Base-by-base conservation (phyloP, 2,113 vertebrate genomes). In the Bujurquina vittata region DNA sequence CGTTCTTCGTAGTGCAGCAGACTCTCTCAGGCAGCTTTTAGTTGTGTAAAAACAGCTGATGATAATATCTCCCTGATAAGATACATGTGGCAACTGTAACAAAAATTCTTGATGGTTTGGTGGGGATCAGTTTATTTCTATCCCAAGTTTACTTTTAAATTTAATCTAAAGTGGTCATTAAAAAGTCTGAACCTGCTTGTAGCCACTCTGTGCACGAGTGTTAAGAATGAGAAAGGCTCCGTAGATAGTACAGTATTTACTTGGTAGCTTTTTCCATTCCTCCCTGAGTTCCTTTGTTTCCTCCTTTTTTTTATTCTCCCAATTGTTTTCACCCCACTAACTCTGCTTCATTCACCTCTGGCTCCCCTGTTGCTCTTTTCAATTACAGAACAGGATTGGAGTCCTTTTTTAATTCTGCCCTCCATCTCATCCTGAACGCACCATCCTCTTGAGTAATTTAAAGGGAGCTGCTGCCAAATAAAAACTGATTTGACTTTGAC, bases 301-400 rank as follows among this genome's bases (percentile, higher is more conserved):
- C 22, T 76, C 31, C 69, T n/a, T 83, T 10, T 59, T 58, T 81
- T 81, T 56, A 4, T 7, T 26, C 49, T 26, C 33, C 33, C 56
- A 80, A 77, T 84, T 69, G 58, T 55, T 84, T 60, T 86, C 56
- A 3, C 65, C 75, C 5, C 18, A 40, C 46, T 46, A 61, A 46
- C 69, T 60, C 75, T 49, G 29, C 56, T 58, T 73, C 61, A 56
- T 76, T 84, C 75, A 79, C 61, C 57, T 65, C 73, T n/a, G 18
- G 33, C 18, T 83, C 43, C 56, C 59, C 35, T 67, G 35, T 63
- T 60, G 77, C 83, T 37, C 75, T 75, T 87, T 84, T 84, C 77
- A 81, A 74, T 85, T 63, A 81, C 67, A 22, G 33, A 61, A 43
- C 40, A 37, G 43, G 40, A 31, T 62, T 61, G 37, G 52, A 87